These are phyloP conservation scores for Coccyzus lansbergi DNA, from an alignment of 2,797 vertebrate species.

Conservation along the genomic window DNA sequence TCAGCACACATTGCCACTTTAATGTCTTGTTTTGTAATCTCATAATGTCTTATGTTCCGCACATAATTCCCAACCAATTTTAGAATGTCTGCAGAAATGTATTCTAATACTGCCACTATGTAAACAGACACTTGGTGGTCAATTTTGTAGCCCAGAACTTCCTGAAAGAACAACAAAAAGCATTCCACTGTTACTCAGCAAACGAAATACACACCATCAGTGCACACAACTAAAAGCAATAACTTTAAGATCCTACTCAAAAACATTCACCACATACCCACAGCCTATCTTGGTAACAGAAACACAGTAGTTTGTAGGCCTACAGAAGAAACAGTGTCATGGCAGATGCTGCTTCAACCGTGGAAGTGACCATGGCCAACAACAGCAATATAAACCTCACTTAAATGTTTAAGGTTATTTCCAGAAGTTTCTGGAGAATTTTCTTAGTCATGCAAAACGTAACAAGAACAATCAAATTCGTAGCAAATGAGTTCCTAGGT, in stretches of 20 bases:
- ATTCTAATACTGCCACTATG: conserved; percentile 97
- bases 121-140: conserved; percentile 98
- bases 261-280: background rate
- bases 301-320: background rate
- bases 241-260: background rate
- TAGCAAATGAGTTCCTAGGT: background rate
- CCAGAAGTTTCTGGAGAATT: background rate
- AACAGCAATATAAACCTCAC: background rate
- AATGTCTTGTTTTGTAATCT: conserved; percentile 97
- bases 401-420: background rate
- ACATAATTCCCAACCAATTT: conserved; percentile 97
- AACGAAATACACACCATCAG: background rate
- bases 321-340: background rate
- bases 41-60: conserved; percentile 94
- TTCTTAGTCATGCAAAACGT: background rate
- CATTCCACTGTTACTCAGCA: background rate
- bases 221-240: background rate
- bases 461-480: background rate
- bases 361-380: background rate
- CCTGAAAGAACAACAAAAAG: conserved; percentile 77
- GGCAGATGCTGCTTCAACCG: background rate
- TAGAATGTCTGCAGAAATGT: conserved; percentile 97
- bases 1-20: conserved; percentile 98
- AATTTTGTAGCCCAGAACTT: conserved; percentile 95
- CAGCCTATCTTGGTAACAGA: background rate